Conservation (phyloP, 2,113 vertebrate genomes). For the Malurus melanocephalus region DNA sequence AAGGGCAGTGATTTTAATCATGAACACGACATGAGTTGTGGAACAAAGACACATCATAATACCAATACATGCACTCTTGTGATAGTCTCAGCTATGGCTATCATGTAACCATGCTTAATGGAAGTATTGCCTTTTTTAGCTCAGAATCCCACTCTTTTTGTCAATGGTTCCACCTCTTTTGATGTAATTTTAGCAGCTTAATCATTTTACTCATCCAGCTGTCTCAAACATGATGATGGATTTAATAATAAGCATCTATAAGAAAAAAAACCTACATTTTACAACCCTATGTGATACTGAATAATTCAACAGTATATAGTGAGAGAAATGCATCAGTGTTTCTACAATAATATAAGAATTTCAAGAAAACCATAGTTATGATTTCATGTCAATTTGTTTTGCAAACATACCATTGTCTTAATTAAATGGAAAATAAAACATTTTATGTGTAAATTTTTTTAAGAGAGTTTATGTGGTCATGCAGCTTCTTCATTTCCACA, state of each 20-base stretch:
- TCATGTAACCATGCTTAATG: background rate
- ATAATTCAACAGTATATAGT: background rate
- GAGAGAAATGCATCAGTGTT: background rate
- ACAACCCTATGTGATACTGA: background rate
- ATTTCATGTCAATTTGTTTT: background rate
- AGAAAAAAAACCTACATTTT: background rate
- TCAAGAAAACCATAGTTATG: background rate
- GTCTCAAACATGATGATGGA: background rate
- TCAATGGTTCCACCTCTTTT: background rate
- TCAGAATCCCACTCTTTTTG: background rate
- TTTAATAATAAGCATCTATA: background rate
- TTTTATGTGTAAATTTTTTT: background rate
- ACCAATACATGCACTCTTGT: background rate
- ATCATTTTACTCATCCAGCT: background rate
- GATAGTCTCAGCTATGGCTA: background rate
- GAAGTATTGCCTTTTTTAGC: background rate
- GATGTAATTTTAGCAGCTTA: background rate
- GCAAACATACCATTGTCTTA: background rate
- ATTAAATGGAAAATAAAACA: background rate
- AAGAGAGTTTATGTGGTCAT: background rate
- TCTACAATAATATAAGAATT: background rate
- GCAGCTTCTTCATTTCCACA: background rate
- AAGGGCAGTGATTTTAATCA: background rate
- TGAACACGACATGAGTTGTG: background rate
- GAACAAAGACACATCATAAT: background rate